Percentiles rank a stretch among this genome's conserved stretches.
phyloP scores from a whole-genome alignment of 2,888 invertebrate genomes.

The Caenorhabditis sp. region DNA sequence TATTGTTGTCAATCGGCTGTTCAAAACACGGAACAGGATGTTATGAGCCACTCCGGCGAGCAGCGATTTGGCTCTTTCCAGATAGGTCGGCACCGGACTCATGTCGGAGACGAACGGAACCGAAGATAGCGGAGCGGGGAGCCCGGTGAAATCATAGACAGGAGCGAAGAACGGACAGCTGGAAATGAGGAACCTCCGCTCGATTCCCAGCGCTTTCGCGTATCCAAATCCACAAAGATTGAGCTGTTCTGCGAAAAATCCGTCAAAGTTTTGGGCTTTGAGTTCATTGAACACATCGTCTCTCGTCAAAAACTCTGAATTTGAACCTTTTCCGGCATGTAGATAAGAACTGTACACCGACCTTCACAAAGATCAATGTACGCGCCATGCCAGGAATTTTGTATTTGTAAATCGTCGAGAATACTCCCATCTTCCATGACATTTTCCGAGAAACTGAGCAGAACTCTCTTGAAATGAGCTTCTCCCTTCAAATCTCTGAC shows the following conservation, averaged over 20 bases:
- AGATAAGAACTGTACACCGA: neutral
- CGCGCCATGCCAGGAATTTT: slow-evolving; percentile 13
- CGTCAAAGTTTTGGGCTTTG: slow-evolving; percentile 64
- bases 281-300: slow-evolving; percentile 57
- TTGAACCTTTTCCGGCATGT: neutral
- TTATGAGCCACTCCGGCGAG: slow-evolving; percentile 9
- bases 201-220: slow-evolving; percentile 65
- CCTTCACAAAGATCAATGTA: slow-evolving; percentile 37
- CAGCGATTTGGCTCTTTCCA: slow-evolving; percentile 19
- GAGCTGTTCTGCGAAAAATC: slow-evolving; percentile 66
- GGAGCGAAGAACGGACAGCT: slow-evolving; percentile 45
- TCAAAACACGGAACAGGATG: neutral
- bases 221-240: slow-evolving; percentile 66
- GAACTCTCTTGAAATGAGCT: slow-evolving; percentile 7
- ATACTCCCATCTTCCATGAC: slow-evolving; percentile 18
- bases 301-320: slow-evolving; percentile 45
- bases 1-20: slow-evolving; percentile 18
- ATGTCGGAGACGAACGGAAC: slow-evolving; percentile 36
- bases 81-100: slow-evolving; percentile 33
- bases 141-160: slow-evolving; percentile 29
- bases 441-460: slow-evolving; percentile 11
- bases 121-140: slow-evolving; percentile 21
- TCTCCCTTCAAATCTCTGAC: slow-evolving; percentile 36
- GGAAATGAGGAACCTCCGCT: slow-evolving; percentile 61
- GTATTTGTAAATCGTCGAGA: neutral